Base-by-base conservation (phyloP, 2,888 invertebrate species). In the Philonicus albiceps region DNA sequence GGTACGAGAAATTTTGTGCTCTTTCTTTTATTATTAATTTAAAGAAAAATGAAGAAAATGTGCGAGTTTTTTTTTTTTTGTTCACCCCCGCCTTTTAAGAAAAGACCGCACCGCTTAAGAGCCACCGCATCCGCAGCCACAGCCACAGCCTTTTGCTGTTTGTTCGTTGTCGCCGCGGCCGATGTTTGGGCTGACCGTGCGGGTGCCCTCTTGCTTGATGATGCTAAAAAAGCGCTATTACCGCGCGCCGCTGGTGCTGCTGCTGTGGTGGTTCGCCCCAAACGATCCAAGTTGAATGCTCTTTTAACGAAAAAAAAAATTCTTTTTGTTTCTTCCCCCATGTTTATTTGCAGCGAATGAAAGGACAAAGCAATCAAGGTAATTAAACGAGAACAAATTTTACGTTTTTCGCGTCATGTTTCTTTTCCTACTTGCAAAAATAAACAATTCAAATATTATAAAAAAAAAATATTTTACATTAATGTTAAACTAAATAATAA, bases 361-460 rank as follows among this genome's bases (percentile, higher is more conserved):
- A 96, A 96, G 96, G 96, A 95, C 96, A 96, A 95, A 96, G 95
- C 94, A 96, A 95, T 93, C 95, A 95, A 95, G 95, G 96, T 95
- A 94, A 90, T 91, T 86, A 30, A 43, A 22, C 30, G 75, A 34
- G 73, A 6, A 81, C 19, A 78, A 6, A 76, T 37, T 34, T 34
- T 19, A 30, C 34, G 6, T 34, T 34, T 31, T 81, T 81, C n/a
- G 27, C 34, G 16, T 30, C 19, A 34, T 81, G 49, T 81, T 55
- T 30, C 7, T 53, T 64, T 64, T 64, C 27, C 27, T 64, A 22
- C 19, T 64, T 64, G 64, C 64, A 64, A 64, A 64, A 64, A 19
- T 1, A 7, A 6, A 19, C n/a, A 53, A 53, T n/a, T n/a, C n/a
- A n/a, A 19, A 5, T 19, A 43, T 49, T 78, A 78, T 19, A 78